Conservation (phyloP, 1,140 invertebrate genomes). For the Panonychus citri region DNA sequence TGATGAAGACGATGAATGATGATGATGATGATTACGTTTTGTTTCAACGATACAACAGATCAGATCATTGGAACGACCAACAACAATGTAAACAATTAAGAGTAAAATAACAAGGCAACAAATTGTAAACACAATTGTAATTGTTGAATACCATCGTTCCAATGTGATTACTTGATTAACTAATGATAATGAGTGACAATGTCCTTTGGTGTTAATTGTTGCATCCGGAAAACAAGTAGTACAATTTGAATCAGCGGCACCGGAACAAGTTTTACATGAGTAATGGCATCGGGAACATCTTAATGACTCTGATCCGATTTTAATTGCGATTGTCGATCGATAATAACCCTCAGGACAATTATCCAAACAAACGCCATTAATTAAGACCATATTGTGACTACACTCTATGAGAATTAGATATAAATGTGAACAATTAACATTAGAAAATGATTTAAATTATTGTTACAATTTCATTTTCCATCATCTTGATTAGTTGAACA, state of each 20-base stretch:
- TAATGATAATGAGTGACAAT: conserved; percentile 10
- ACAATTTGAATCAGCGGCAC: conserved; percentile 32
- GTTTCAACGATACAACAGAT: conserved; percentile 1
- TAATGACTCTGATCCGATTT: not conserved
- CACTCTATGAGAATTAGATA: conserved; percentile 25
- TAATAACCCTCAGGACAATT: conserved; percentile 22
- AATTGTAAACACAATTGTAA: conserved; percentile 10
- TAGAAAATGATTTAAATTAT: no score
- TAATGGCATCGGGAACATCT: conserved; percentile 31
- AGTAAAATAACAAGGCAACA: conserved; percentile 13
- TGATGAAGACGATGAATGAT: no score
- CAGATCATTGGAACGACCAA: not conserved
- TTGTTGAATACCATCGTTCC: conserved; percentile 9
- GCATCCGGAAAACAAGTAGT: conserved; percentile 23
- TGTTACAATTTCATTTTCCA: no score
- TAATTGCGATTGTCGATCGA: not conserved
- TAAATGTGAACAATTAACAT: no score
- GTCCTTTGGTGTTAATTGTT: conserved; percentile 7
- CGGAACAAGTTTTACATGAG: conserved; percentile 29
- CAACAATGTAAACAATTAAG: conserved; percentile 12
- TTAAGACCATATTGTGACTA: conserved; percentile 18
- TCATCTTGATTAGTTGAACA: no score
- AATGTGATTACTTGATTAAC: conserved; percentile 10
- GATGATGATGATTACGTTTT: not conserved
- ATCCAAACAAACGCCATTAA: conserved; percentile 22